phyloP scores from a whole-genome alignment of 1,140 invertebrate genomes.

The Tetramorium parvispinum region DNA sequence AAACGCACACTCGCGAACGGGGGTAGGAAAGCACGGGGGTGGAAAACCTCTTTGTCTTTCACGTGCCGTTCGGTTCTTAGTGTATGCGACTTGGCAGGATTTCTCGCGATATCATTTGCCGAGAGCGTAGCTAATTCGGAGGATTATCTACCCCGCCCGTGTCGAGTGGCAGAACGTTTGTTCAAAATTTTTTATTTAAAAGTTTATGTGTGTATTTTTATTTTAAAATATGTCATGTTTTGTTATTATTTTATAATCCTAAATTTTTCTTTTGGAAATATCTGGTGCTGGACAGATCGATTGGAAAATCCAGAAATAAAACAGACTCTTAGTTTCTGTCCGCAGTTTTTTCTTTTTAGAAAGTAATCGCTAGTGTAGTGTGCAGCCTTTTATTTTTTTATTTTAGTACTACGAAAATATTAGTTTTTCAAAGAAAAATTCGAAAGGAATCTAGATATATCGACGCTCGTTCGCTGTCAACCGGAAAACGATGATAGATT shows the following conservation, averaged over 20 bases:
- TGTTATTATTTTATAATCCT: not conserved
- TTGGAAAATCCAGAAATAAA: not conserved
- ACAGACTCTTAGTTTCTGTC: not conserved
- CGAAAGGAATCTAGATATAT: not conserved
- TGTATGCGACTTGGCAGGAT: not conserved
- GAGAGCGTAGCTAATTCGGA: not conserved
- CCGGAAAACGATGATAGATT: constrained; percentile 26
- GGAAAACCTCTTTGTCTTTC: constrained; percentile 36
- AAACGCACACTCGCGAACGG: constrained; percentile 13
- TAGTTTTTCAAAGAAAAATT: not conserved
- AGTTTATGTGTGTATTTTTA: not conserved
- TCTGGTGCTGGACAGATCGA: not conserved
- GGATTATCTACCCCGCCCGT: not conserved
- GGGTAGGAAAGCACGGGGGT: constrained; percentile 8
- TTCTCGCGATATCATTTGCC: not conserved
- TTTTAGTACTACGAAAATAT: not conserved
- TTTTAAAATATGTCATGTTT: not conserved
- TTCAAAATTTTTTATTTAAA: not conserved
- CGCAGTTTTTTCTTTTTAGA: not conserved
- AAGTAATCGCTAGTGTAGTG: not conserved
- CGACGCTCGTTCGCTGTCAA: not conserved
- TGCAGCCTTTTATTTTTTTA: not conserved
- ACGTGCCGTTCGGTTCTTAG: not conserved
- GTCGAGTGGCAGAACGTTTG: not conserved
- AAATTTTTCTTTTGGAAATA: constrained; percentile 6